Evolutionary conservation across 2,113 vertebrate species (phyloP), one percentile per base, ranked within the genome.

Genomic region (Pheucticus melanocephalus): DNA sequence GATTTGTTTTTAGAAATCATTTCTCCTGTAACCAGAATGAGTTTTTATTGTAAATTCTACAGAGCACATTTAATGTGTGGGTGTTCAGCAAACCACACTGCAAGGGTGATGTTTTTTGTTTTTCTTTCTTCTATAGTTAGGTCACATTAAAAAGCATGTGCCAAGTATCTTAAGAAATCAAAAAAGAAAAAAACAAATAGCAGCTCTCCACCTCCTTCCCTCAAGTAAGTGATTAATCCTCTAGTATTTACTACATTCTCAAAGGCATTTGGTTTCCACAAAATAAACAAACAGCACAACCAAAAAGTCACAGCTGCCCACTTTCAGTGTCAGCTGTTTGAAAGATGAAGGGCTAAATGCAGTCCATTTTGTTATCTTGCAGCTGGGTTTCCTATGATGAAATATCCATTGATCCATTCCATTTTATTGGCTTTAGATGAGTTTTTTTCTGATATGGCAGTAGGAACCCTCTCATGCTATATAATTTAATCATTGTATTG

Each of bases 81-180:
- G 97, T 82, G 97, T 96, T 76, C 81, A 89, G 81, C 57, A 86
- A 97, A 97, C 95, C 95, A 95, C 97, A 96, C n/a, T 80, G 89
- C 85, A 86, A 81, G 14, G 9, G 7, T 81, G 31, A 18, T 60
- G 12, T 6, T 4, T 39, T 54, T 45, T 64, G 8, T 35, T 33
- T 57, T 73, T 82, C 87, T 89, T 95, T 56, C 35, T 57, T 73
- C 80, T 85, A 12, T 79, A 68, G 80, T 59, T 95, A 84, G 50
- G 89, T 82, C 89, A 92, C 68, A 91, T 80, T 86, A 63, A 76
- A 91, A 44, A 83, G 25, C 56, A 39, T 75, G 56, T 70, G 81
- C 80, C 78, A 94, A 93, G 28, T 65, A 90, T 94, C 42, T 94
- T 91, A 76, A 94, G 86, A 93, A 95, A 69, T 84, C 71, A 88